Evolutionary conservation across 35 echinoderm and acorn worm species (phyloP).

Genomic region (Amphiura filiformis): DNA sequence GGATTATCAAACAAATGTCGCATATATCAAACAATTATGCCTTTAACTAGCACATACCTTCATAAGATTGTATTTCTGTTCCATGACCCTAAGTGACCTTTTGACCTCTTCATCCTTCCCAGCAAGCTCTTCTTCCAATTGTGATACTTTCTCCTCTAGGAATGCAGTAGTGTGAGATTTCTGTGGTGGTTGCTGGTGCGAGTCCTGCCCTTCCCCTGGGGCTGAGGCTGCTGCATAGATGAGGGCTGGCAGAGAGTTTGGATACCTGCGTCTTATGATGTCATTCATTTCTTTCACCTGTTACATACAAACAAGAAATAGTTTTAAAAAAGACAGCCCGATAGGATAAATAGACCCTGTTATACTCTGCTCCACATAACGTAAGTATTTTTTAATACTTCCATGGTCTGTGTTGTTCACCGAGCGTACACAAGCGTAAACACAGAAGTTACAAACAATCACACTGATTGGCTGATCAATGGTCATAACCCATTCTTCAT

Average conservation of each 20-base stretch:
- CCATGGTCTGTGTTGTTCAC: too few species aligned
- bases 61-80: slow-evolving; percentile 88
- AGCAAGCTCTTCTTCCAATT: slow-evolving; percentile 83
- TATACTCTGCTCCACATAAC: too few species aligned
- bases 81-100: slow-evolving; percentile 68
- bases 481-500: too few species aligned
- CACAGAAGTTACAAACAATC: too few species aligned
- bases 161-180: slow-evolving; percentile 79
- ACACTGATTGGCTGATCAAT: too few species aligned
- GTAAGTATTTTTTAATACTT: too few species aligned
- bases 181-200: slow-evolving; percentile 22
- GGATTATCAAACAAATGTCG: too few species aligned
- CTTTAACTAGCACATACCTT: slow-evolving; percentile 49
- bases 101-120: slow-evolving; percentile 78
- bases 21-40: too few species aligned
- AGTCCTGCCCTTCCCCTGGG: slow-evolving; percentile 3
- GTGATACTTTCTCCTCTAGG: slow-evolving; percentile 81
- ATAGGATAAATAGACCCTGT: too few species aligned
- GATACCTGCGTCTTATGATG: slow-evolving; percentile 80
- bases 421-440: too few species aligned
- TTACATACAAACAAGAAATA: neutral
- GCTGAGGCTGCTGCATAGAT: slow-evolving; percentile 89
- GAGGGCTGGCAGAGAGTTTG: slow-evolving; percentile 93
- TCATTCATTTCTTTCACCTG: slow-evolving; percentile 98
- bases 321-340: too few species aligned